Conservation (phyloP, 2,797 vertebrate genomes). For the Peromyscus eremicus region DNA sequence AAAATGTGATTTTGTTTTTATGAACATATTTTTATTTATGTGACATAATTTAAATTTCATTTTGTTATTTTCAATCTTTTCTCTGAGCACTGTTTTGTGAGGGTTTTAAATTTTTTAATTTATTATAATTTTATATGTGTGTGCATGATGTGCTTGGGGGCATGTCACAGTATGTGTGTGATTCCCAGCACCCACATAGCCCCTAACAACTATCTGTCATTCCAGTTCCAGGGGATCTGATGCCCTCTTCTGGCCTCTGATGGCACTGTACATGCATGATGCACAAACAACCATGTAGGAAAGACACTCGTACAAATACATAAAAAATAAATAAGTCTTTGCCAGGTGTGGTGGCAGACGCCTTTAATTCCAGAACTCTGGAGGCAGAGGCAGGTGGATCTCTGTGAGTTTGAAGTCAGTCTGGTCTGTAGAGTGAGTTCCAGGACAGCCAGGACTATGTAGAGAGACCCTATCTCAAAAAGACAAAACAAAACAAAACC, state of each 20-base stretch:
- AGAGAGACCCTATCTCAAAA: not conserved
- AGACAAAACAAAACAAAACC: not conserved
- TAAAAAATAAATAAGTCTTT: not conserved
- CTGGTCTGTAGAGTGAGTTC: not conserved
- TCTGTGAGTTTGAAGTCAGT: not conserved
- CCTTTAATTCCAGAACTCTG: not conserved
- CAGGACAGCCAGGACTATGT: not conserved
- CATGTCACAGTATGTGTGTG: not conserved
- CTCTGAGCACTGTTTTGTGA: not conserved
- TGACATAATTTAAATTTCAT: constrained; percentile 26
- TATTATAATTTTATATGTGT: not conserved
- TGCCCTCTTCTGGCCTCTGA: not conserved
- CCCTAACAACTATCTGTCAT: not conserved
- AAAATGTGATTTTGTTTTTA: not conserved
- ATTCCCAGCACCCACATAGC: not conserved
- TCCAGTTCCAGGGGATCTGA: too few species aligned
- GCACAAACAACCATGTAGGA: not conserved
- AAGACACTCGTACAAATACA: not conserved
- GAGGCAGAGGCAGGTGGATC: not conserved
- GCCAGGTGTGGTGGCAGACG: not conserved
- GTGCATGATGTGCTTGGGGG: not conserved
- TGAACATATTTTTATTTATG: not conserved
- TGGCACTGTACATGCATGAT: not conserved
- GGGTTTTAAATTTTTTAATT: not conserved
- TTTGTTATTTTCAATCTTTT: constrained; percentile 56